A percentile compares a stretch with the other conserved stretches of the same genome.
These are phyloP conservation scores for Lophotriccus pileatus DNA, from an alignment of 2,797 vertebrate species.

Conservation along the genomic window DNA sequence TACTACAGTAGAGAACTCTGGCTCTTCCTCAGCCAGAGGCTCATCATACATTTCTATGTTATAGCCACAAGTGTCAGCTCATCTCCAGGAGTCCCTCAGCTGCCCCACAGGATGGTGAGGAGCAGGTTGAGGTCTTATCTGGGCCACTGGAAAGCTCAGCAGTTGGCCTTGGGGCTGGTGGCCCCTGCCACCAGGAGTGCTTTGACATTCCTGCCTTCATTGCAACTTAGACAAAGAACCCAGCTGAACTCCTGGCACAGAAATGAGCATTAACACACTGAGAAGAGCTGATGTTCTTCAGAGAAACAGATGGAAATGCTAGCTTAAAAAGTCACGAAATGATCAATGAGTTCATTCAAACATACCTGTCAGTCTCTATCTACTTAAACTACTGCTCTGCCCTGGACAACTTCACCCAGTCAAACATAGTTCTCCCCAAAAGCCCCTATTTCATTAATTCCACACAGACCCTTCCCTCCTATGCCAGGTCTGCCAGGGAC, in stretches of 20 bases:
- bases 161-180: rapidly evolving
- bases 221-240: not conserved
- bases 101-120: not conserved
- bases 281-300: not conserved
- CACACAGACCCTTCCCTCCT: not conserved
- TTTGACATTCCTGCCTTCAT: not conserved
- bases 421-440: not conserved
- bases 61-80: not conserved
- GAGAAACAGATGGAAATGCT: not conserved
- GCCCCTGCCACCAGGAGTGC: rapidly evolving
- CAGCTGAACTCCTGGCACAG: not conserved
- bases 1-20: not conserved
- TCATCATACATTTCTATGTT: not conserved
- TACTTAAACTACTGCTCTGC: not conserved
- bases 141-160: not conserved
- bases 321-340: not conserved
- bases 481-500: not conserved
- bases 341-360: not conserved
- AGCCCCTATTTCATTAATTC: not conserved
- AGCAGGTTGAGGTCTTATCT: rapidly evolving
- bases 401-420: not conserved
- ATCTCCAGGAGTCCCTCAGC: not conserved
- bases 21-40: not conserved
- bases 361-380: not conserved
- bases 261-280: not conserved